A percentile compares a stretch with the other conserved stretches of the same genome.
Conservation (phyloP, 2,888 invertebrate species). For the Drosophila mercatorum region DNA sequence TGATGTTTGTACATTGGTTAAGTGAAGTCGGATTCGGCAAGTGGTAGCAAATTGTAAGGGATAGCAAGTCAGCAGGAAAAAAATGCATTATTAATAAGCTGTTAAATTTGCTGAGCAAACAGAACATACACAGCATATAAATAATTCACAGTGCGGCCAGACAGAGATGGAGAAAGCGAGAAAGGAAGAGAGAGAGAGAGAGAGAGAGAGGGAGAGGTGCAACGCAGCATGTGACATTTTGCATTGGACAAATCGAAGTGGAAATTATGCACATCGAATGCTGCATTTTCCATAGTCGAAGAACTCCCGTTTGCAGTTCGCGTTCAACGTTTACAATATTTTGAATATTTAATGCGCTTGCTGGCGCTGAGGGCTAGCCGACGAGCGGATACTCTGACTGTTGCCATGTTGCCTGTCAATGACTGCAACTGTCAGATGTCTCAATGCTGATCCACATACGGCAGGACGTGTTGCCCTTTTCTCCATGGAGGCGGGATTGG, state of each 20-base stretch:
- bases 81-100: constrained; percentile 77
- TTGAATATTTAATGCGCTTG: constrained; percentile 72
- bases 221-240: constrained; percentile 45
- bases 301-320: constrained; percentile 42
- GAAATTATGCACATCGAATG: constrained; percentile 75
- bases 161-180: not conserved
- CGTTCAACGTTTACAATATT: constrained; percentile 75
- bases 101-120: constrained; percentile 80
- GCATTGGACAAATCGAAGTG: constrained; percentile 73
- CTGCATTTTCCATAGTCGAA: constrained; percentile 40
- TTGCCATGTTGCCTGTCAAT: constrained; percentile 40
- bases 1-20: not conserved
- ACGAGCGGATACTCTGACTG: constrained; percentile 36
- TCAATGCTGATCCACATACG: constrained; percentile 34
- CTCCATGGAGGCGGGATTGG: not conserved
- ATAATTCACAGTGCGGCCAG: constrained; percentile 57
- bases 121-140: constrained; percentile 65
- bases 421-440: constrained; percentile 54
- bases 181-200: not conserved
- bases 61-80: constrained; percentile 60
- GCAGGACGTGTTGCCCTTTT: constrained; percentile 19
- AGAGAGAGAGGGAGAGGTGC: not conserved
- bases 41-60: constrained; percentile 37
- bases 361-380: constrained; percentile 12
- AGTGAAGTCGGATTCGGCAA: constrained; percentile 2